Evolutionary conservation across 2,113 vertebrate species (phyloP).

Genomic region (Platichthys flesus): DNA sequence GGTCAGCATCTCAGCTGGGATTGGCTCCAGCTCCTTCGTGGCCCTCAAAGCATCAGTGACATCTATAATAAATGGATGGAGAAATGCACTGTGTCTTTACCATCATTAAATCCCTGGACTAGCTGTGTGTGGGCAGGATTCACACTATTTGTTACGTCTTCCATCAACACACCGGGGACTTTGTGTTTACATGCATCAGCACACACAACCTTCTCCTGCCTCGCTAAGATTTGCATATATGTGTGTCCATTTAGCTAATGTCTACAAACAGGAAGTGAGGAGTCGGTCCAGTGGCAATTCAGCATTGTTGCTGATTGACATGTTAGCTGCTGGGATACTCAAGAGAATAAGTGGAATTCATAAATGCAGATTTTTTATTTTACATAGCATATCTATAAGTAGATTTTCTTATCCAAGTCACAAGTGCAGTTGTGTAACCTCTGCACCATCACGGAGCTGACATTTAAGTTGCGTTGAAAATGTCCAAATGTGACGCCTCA

Average conservation of each 20-base stretch:
- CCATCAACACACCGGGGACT: slow-evolving; percentile 23
- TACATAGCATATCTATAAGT: neutral
- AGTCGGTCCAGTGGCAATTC: slow-evolving; percentile 3
- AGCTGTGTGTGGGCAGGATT: slow-evolving; percentile 1
- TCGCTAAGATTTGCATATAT: slow-evolving; percentile 28
- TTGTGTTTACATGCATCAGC: slow-evolving; percentile 23
- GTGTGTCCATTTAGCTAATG: slow-evolving; percentile 19
- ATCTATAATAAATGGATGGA: neutral
- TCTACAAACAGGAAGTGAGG: slow-evolving; percentile 11
- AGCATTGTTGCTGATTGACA: slow-evolving; percentile 27
- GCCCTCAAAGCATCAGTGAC: neutral
- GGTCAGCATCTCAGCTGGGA: no score
- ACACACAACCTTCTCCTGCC: slow-evolving; percentile 4
- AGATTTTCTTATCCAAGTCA: neutral
- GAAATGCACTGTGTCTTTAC: slow-evolving; percentile 9
- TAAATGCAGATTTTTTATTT: neutral
- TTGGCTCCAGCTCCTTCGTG: no score
- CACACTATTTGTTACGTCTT: neutral
- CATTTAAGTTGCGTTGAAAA: no score
- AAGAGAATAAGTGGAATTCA: no score
- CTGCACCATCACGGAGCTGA: neutral
- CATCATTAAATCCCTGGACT: slow-evolving; percentile 24
- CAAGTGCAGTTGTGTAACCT: neutral
- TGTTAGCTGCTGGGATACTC: neutral
- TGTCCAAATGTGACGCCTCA: neutral